These are phyloP conservation scores for Platycnemis pennipes DNA, from an alignment of 2,888 invertebrate genomes.

Conservation along the genomic window DNA sequence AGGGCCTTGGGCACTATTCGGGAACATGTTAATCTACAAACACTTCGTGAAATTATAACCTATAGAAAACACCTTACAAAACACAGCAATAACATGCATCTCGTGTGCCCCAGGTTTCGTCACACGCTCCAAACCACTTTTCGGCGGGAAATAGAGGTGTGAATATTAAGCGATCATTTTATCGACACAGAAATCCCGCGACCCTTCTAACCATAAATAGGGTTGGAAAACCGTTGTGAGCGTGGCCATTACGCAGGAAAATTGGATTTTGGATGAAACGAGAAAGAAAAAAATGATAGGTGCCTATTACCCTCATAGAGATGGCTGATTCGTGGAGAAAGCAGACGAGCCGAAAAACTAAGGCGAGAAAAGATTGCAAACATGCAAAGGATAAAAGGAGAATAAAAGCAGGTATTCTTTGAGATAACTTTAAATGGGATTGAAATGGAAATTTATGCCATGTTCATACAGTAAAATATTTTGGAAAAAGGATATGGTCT, in stretches of 20 bases:
- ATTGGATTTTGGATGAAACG: neutral
- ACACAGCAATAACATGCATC: neutral
- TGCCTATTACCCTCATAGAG: neutral
- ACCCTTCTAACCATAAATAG: neutral
- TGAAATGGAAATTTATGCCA: no score
- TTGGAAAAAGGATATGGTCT: no score
- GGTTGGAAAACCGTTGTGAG: neutral
- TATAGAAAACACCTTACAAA: neutral
- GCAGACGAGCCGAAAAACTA: neutral
- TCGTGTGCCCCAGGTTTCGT: neutral
- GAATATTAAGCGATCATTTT: conserved; percentile 26
- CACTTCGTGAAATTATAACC: neutral
- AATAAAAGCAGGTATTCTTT: no score
- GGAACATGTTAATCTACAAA: neutral
- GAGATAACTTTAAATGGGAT: no score
- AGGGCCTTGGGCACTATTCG: neutral
- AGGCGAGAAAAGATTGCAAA: neutral
- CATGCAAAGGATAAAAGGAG: no score
- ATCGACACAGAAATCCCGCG: neutral
- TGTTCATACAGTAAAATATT: no score
- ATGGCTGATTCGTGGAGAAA: neutral
- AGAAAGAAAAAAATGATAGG: neutral
- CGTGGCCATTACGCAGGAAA: neutral
- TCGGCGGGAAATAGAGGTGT: neutral
- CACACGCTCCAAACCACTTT: neutral